phyloP scores from a whole-genome alignment of 2,797 vertebrate genomes.

The Amphiprion clarkii region DNA sequence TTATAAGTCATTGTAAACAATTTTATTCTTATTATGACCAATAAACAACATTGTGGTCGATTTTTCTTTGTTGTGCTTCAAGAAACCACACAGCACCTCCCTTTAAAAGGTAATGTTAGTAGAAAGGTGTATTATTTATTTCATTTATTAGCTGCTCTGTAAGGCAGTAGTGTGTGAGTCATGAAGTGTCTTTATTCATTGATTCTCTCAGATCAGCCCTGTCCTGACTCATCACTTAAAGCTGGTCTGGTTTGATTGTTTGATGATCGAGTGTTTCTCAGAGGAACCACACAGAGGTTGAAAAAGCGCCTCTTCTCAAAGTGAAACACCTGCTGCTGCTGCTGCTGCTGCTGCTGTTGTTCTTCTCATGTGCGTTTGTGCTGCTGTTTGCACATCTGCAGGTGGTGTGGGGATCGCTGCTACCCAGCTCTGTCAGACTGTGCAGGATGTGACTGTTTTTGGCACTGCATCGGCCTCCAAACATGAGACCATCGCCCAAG shows the following conservation, averaged over 20 bases:
- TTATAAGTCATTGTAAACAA: too few species aligned
- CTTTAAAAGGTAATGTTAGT: background rate
- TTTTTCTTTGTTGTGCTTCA: too few species aligned
- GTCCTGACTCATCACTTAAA: background rate
- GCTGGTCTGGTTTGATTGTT: background rate
- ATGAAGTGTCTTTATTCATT: too few species aligned
- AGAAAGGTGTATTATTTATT: background rate
- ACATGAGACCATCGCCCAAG: conserved; percentile 88
- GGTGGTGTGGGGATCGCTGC: conserved; percentile 94
- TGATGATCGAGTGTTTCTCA: background rate
- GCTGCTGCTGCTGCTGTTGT: too few species aligned
- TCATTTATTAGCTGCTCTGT: background rate
- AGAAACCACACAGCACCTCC: too few species aligned
- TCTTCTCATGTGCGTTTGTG: conserved; percentile 17
- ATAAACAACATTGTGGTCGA: too few species aligned
- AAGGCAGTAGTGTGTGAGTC: background rate
- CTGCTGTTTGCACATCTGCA: conserved; percentile 44
- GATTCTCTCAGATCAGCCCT: background rate
- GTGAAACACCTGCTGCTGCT: conserved; percentile 1
- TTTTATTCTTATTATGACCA: too few species aligned
- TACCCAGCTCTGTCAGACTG: conserved; percentile 91
- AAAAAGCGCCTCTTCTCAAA: background rate
- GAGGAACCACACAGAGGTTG: background rate
- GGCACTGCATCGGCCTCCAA: conserved; percentile 92
- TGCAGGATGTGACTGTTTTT: conserved; percentile 91